Base-by-base conservation (phyloP, 2,113 vertebrate species). In the Hucho hucho region DNA sequence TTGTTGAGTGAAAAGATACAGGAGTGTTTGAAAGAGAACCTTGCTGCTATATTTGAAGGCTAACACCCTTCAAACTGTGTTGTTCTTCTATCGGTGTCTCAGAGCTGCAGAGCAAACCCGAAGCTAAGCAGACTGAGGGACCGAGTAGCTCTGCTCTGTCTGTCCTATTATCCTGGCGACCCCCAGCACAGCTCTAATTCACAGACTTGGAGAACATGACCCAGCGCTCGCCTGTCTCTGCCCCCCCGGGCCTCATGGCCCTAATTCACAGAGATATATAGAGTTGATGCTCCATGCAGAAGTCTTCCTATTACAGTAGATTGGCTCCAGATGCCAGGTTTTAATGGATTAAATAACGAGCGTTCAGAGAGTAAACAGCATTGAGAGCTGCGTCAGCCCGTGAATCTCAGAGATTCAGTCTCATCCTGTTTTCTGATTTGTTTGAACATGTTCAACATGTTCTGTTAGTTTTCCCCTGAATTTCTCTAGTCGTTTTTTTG, bases 301-400 rank as follows among this genome's bases (percentile, higher is more conserved):
- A 69, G 43, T 82, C 6, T 4, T 18, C 75, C 80, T 68, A 72
- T 86, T 73, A 80, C 86, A 43, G 37, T 81, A 75, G 76, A 87
- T 73, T 69, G 77, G 70, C 69, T 87, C 83, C 80, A 81, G 84
- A 86, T 79, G 81, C 71, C 78, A 70, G 77, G 76, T 79, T 89
- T 79, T 89, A 88, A 92, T 90, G 74, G 84, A 84, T 73, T 76
- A 70, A 11, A 43, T 9, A 43, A 43, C 0, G 37, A 43, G 75
- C 63, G 68, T 43, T 87, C 82, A 11, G 77, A 75, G 58, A 87
- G 75, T 64, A 53, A 65, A 74, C 66, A n/a, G n/a, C n/a, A n/a
- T n/a, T n/a, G 74, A 75, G 76, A 85, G 32, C 69, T 32, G 65
- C 47, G 59, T 0, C 25, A 67, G 24, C n/a, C n/a, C n/a, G n/a